Percentiles rank a stretch among this genome's conserved stretches.
Evolutionary conservation across 2,113 vertebrate genomes (phyloP).

Genomic region (Elgaria multicarinata): DNA sequence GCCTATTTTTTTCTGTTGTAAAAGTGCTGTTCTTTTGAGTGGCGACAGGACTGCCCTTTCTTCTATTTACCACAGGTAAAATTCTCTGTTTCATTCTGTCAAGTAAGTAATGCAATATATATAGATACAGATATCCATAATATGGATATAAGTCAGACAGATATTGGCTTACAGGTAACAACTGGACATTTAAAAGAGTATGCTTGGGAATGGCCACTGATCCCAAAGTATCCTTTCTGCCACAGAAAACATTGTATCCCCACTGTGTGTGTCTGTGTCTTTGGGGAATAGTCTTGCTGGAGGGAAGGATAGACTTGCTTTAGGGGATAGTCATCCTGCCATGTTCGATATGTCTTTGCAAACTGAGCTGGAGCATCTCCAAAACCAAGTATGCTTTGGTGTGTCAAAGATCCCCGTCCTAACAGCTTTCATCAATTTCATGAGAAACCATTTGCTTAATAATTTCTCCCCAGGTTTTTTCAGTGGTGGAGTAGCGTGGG

Average conservation of each 20-base stretch:
- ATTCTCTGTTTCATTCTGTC: background rate
- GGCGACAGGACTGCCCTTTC: background rate
- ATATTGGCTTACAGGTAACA: background rate
- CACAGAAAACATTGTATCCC: background rate
- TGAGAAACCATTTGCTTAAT: background rate
- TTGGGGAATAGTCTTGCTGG: background rate
- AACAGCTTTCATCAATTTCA: background rate
- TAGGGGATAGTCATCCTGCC: background rate
- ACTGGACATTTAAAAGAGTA: background rate
- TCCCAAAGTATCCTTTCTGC: background rate
- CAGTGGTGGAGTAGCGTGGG: background rate
- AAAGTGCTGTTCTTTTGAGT: slow-evolving; percentile 37
- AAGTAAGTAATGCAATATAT: background rate
- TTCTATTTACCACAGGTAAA: background rate
- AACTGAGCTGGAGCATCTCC: background rate
- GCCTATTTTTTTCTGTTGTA: slow-evolving; percentile 48
- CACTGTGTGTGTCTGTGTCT: background rate
- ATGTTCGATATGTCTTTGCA: background rate
- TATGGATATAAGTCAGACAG: background rate
- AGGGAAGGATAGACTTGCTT: background rate
- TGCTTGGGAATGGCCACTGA: background rate
- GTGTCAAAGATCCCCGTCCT: background rate
- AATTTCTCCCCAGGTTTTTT: background rate
- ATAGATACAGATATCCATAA: background rate
- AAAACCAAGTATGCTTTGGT: background rate